Base-by-base conservation (phyloP, 23 tunicate genomes). In the Botrylloides violaceus region DNA sequence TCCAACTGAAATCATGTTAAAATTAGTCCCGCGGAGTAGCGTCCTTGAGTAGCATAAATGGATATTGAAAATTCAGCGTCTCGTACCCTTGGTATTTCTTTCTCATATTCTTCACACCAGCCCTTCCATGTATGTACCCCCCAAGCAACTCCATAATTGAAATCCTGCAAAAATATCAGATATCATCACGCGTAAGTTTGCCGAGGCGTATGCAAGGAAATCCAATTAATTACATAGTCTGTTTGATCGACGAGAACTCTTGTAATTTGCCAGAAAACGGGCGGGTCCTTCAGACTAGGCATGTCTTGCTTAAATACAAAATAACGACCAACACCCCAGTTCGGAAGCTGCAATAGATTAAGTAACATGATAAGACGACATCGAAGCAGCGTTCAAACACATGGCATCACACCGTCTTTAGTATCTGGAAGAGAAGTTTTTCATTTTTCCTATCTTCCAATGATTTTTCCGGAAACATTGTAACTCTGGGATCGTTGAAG, bases 71-170 rank as follows among this genome's bases (percentile, higher is more conserved):
- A n/a, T n/a, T n/a, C n/a, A n/a, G n/a, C n/a, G n/a, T n/a, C n/a
- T n/a, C 71, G 7, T 65, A 65, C 71, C 23, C 58, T 36, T 19
- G 58, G 58, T 25, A 68, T 37, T 37, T 37, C 27, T 37, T 68
- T 68, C 30, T 68, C 74, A 43, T 68, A 68, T 68, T 68, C 74
- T 68, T 68, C 74, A 68, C 74, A 68, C 74, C 74, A 68, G 18
- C 74, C 74, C 22, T 68, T 68, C 74, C 74, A 68, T 37, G 74
- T 68, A 1, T 32, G 37, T 68, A 68, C 37, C 28, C 74, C 74
- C 74, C 74, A 68, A 19, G 74, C 74, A 20, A 68, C 37, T 19
- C 74, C 74, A 25, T 35, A 68, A 43, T 68, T 68, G 28, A 68
- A 26, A 23, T 43, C 58, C 74, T 68, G 35, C 26, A 15, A 9